Evolutionary conservation across 2,888 invertebrate species (phyloP), one percentile per base, ranked within the genome.

Genomic region (Eurois occulta): DNA sequence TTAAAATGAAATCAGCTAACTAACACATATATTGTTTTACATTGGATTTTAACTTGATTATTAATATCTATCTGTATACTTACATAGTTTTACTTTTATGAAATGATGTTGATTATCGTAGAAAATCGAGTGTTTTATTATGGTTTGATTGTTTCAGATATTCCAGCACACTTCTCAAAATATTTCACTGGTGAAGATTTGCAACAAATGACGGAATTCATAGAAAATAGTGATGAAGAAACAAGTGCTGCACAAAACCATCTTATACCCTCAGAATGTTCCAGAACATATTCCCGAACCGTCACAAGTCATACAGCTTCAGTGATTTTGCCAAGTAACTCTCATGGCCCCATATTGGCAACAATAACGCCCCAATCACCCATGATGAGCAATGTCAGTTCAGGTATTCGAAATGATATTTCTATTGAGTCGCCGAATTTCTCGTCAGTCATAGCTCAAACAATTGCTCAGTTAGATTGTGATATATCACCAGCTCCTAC

Each of bases 321-420:
- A 75, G 71, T 76, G 66, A 71, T 72, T 71, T 77, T 77, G 72
- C 66, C 76, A 6, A 67, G 48, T 77, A 72, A 76, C 71, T 76
- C 38, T 67, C 65, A 77, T 72, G 66, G 72, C 72, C 67, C 72
- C 60, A 67, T 67, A 72, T 77, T 72, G 58, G 58, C 58, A 67
- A 74, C 67, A 67, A 74, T 74, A 67, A 74, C 67, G 66, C 72
- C 71, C 18, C 71, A 71, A 66, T 77, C 72, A 67, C 60, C 67
- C 60, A 67, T 77, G 60, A 72, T 77, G 43, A 43, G 43, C 43
- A 43, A 43, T 43, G 16, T 43, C 43, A 43, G 43, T 43, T 43
- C 43, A 13, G 13, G 43, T 16, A 43, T 43, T 43, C 43, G 43
- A 43, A 43, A 43, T 43, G 13, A 43, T 43, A 43, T 43, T 43